These are phyloP conservation scores for Chelonia mydas DNA, from an alignment of 2,797 vertebrate species.

Conservation along the genomic window DNA sequence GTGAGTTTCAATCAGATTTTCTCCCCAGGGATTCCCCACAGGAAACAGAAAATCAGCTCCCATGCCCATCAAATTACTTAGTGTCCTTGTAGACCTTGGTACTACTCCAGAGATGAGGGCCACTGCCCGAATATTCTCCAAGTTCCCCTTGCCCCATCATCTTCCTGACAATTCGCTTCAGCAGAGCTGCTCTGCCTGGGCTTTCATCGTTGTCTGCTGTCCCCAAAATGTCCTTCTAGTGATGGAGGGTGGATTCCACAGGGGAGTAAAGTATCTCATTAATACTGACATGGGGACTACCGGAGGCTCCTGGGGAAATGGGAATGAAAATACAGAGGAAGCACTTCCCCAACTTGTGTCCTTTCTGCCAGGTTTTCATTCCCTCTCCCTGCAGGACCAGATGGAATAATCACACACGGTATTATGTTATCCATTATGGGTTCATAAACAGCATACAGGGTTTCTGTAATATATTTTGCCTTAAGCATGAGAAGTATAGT, in stretches of 20 bases:
- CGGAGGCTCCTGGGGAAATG: not conserved
- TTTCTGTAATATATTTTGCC: not conserved
- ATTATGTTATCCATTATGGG: accelerated
- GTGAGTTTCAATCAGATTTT: not conserved
- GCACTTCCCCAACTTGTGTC: not conserved
- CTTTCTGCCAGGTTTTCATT: not conserved
- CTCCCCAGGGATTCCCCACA: not conserved
- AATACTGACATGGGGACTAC: not conserved
- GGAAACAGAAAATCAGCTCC: not conserved
- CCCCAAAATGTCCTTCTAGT: not conserved
- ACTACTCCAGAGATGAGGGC: not conserved
- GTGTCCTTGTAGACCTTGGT: not conserved
- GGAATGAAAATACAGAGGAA: not conserved
- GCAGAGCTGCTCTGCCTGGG: not conserved
- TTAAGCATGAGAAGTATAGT: not conserved
- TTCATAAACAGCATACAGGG: not conserved
- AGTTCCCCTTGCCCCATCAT: not conserved
- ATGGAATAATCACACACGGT: not conserved
- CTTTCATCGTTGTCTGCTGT: not conserved
- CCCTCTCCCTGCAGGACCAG: not conserved
- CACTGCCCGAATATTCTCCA: not conserved
- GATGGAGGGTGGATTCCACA: not conserved
- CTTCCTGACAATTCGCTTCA: not conserved
- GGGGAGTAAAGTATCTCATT: not conserved
- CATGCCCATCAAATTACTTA: not conserved